A percentile compares a stretch with the other conserved stretches of the same genome.
These are phyloP conservation scores for Nephrotoma appendiculata DNA, from an alignment of 2,888 invertebrate species.

Conservation along the genomic window DNA sequence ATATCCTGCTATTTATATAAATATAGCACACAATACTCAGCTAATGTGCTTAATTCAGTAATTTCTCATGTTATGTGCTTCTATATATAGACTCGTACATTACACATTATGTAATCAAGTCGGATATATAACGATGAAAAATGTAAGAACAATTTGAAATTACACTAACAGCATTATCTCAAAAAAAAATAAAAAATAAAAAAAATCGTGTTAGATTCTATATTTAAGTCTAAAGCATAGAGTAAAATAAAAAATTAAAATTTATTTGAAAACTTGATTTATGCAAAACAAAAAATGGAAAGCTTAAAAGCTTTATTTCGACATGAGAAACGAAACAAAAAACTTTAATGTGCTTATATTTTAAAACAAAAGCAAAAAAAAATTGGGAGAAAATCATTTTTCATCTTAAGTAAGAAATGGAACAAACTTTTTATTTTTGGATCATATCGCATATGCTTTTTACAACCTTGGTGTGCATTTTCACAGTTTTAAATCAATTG, in stretches of 20 bases:
- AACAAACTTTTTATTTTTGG: background rate
- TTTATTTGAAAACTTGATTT: background rate
- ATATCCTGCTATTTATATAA: no score
- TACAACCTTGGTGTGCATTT: background rate
- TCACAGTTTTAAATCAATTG: background rate
- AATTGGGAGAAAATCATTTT: background rate
- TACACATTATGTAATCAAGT: background rate
- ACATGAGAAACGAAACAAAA: background rate
- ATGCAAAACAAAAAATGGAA: background rate
- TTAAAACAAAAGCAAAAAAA: background rate
- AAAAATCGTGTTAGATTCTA: background rate
- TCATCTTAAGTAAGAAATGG: background rate
- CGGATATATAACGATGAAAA: background rate
- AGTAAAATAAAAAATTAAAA: background rate
- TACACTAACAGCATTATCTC: background rate
- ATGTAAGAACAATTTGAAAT: background rate
- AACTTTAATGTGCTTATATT: background rate
- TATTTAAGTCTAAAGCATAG: background rate
- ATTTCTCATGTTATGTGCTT: no score
- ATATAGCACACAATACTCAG: no score
- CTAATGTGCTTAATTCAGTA: no score
- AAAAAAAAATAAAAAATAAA: background rate
- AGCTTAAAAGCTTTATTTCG: background rate
- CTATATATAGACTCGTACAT: background rate
- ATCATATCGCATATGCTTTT: background rate